Base-by-base conservation (phyloP, 2,888 invertebrate genomes). In the Sarcophaga subvicina region DNA sequence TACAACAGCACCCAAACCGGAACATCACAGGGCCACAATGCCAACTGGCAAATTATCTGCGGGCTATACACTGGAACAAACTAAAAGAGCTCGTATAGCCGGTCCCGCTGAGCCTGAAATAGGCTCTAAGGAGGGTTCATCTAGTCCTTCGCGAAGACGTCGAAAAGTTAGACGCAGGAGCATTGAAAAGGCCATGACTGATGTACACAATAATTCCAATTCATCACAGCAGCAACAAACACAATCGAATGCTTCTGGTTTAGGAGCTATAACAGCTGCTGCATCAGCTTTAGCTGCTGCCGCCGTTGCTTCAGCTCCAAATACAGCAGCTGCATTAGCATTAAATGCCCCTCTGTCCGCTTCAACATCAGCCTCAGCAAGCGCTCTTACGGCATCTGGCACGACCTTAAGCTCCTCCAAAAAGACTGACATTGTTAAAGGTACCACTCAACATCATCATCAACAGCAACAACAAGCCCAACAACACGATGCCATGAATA, bases 61-160 rank as follows among this genome's bases (percentile, higher is more conserved):
- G 70, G 92, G 91, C 86, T 93, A 93, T 87, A 93, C 94, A 78
- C 89, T 94, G 78, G 94, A 93, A 90, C 93, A 93, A 89, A 92
- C 93, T 22, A 89, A 89, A 88, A 92, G 93, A 82, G 91, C 93
- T 76, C 93, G 93, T 80, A 90, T 92, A 85, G 69, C 81, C 67
- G 84, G 87, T 73, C 82, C 88, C 78, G 91, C 92, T 85, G 92
- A 89, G 89, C 89, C 89, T 81, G 94, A 93, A 79, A 93, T 91
- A 54, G 93, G 91, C 59, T 93, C 93, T 89, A 95, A 97, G 92
- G 96, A 96, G 93, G 96, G 96, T 89, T 97, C 97, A 47, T 95
- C 96, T 93, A 97, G 97, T 92, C 96, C 96, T 81, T 94, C 95
- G 88, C 94, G 95, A 90, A 95, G 95, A 94, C 95, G 95, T 93